Evolutionary conservation across 2,113 vertebrate species (phyloP).

Genomic region (Ondatra zibethicus): DNA sequence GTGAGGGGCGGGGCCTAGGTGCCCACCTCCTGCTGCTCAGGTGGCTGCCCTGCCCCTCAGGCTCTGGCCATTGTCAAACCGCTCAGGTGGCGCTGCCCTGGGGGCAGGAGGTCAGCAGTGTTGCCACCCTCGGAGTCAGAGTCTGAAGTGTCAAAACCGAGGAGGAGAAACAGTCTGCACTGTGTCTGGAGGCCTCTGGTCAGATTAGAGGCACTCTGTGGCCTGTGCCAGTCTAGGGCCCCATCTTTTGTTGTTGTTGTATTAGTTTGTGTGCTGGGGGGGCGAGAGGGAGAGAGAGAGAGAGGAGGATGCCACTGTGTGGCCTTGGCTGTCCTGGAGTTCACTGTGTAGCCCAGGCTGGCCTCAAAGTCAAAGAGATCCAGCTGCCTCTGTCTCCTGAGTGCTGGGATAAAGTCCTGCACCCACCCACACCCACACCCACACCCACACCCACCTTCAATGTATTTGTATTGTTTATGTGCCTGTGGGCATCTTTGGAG

Average conservation of each 20-base stretch:
- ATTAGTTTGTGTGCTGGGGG: neutral
- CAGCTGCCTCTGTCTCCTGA: neutral
- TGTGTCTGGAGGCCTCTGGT: accelerated
- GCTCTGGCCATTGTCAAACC: neutral
- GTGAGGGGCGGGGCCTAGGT: neutral
- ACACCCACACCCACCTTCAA: neutral
- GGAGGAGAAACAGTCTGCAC: neutral
- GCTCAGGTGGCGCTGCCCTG: neutral
- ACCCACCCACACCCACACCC: neutral
- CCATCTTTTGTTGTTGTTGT: neutral
- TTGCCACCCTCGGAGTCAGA: neutral
- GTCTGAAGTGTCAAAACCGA: neutral
- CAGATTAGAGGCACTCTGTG: neutral
- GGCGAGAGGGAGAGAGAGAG: too few species aligned
- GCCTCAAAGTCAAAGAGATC: neutral
- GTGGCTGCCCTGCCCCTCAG: neutral
- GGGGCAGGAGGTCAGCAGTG: neutral
- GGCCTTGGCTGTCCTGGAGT: neutral
- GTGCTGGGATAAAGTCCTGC: neutral
- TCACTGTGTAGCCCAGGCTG: neutral
- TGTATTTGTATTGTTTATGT: neutral
- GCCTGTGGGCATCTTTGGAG: neutral
- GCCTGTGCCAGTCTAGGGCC: neutral
- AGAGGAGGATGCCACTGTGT: neutral
- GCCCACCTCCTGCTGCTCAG: too few species aligned